Percentiles rank a stretch among this genome's conserved stretches.
phyloP scores from a whole-genome alignment of 2,797 vertebrate genomes.

The Orestias chungarensis region DNA sequence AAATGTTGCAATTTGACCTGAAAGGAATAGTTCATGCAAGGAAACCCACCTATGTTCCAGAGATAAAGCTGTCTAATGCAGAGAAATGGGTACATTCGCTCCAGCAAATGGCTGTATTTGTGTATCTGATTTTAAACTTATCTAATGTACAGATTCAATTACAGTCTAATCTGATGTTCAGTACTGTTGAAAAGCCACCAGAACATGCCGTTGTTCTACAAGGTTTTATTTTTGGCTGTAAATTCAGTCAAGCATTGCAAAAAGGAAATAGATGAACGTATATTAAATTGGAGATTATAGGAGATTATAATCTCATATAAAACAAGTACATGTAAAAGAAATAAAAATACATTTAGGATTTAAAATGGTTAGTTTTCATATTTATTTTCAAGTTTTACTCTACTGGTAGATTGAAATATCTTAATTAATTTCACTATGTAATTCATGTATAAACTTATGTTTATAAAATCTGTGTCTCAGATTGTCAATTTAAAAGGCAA shows the following conservation, averaged over 20 bases:
- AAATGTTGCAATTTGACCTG: neutral
- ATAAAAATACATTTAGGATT: neutral
- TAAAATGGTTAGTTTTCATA: neutral
- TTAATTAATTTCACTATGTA: neutral
- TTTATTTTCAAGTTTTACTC: neutral
- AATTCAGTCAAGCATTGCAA: neutral
- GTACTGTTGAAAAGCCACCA: neutral
- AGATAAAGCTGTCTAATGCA: neutral
- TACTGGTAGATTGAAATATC: neutral
- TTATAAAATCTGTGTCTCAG: too few relatives aligned
- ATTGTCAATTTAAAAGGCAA: neutral
- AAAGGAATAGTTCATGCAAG: neutral
- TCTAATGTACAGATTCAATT: neutral
- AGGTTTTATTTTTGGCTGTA: neutral
- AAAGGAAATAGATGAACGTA: neutral
- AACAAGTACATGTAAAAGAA: neutral
- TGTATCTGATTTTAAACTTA: conserved; percentile 1
- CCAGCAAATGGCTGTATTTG: neutral
- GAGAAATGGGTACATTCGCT: neutral
- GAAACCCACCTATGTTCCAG: neutral
- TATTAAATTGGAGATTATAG: neutral
- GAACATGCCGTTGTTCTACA: conserved; percentile 1
- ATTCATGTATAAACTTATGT: neutral
- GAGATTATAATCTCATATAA: too few relatives aligned
- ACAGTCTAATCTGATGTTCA: conserved; percentile 3